A percentile compares a stretch with the other conserved stretches of the same genome.
These are phyloP conservation scores for Cactoblastis cactorum DNA, from an alignment of 2,888 invertebrate genomes.

Conservation along the genomic window DNA sequence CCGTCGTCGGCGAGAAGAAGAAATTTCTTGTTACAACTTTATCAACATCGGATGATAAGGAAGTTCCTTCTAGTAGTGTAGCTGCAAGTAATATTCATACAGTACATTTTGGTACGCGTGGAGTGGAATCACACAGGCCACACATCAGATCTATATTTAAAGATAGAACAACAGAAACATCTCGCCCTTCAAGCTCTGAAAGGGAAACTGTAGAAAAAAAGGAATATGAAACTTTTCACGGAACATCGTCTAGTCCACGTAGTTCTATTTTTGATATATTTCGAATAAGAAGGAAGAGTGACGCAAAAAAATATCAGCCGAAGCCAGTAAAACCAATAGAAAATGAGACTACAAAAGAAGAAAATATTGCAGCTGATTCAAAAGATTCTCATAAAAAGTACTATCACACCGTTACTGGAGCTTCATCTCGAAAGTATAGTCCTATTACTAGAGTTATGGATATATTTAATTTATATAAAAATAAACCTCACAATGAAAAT, in stretches of 20 bases:
- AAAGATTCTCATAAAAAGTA: conserved; percentile 72
- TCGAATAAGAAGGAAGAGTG: conserved; percentile 70
- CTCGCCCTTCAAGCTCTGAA: conserved; percentile 64
- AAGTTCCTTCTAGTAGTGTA: conserved; percentile 48
- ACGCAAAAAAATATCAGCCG: conserved; percentile 62
- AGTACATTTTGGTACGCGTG: conserved; percentile 72
- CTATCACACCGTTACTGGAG: conserved; percentile 74
- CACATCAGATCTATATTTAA: conserved; percentile 69
- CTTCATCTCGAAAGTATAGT: conserved; percentile 68
- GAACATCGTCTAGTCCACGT: conserved; percentile 71
- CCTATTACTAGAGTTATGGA: conserved; percentile 75
- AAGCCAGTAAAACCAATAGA: conserved; percentile 53
- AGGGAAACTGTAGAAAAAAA: conserved; percentile 54
- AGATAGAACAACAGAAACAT: conserved; percentile 53
- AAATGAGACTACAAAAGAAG: conserved; percentile 54
- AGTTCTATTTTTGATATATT: conserved; percentile 76
- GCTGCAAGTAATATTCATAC: conserved; percentile 66
- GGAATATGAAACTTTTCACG: conserved; percentile 74
- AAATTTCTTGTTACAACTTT: conserved; percentile 69
- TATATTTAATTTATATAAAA: conserved; percentile 54
- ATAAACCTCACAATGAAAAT: conserved; percentile 58
- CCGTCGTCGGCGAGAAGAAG: conserved; percentile 66
- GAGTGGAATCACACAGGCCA: conserved; percentile 68
- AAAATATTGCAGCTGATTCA: conserved; percentile 43
- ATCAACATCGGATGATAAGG: conserved; percentile 54